These are phyloP conservation scores for Myoxocephalus aenaeus DNA, from an alignment of 2,797 vertebrate genomes.

Conservation along the genomic window DNA sequence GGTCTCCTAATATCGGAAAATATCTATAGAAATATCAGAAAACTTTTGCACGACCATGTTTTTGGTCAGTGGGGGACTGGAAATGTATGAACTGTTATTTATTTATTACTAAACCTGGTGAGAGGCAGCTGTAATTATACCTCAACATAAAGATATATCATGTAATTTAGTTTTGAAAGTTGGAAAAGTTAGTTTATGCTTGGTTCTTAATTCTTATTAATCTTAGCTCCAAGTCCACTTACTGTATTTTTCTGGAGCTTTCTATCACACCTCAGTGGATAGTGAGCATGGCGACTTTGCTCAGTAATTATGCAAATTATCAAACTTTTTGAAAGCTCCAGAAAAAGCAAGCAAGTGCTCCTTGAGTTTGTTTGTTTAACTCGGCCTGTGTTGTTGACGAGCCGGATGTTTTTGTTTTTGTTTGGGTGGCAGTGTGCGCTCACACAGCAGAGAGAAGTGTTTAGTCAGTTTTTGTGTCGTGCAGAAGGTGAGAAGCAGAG, in stretches of 20 bases:
- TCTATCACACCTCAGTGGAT: not conserved
- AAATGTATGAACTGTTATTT: not conserved
- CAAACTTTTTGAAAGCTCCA: not conserved
- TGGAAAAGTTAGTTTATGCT: not conserved
- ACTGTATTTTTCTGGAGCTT: not conserved
- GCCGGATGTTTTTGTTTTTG: slow-evolving; percentile 19
- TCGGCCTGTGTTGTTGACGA: slow-evolving; percentile 5
- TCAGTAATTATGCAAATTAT: not conserved
- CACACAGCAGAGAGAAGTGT: slow-evolving; percentile 21
- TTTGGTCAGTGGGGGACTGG: not conserved
- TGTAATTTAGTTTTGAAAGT: not conserved
- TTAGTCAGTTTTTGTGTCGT: slow-evolving; percentile 32
- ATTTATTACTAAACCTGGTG: not conserved
- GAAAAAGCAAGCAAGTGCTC: not conserved
- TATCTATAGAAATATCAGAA: not conserved
- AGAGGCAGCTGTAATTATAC: not conserved
- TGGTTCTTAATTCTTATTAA: not conserved
- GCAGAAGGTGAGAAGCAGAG: slow-evolving; percentile 48
- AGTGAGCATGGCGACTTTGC: not conserved
- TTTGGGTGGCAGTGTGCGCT: slow-evolving; percentile 24
- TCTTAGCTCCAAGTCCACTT: not conserved
- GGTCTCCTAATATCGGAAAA: not conserved
- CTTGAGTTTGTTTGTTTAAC: not conserved
- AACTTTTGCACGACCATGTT: not conserved
- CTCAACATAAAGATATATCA: not conserved